Evolutionary conservation across 2,888 invertebrate species (phyloP).

Genomic region (Aphodius granarius): DNA sequence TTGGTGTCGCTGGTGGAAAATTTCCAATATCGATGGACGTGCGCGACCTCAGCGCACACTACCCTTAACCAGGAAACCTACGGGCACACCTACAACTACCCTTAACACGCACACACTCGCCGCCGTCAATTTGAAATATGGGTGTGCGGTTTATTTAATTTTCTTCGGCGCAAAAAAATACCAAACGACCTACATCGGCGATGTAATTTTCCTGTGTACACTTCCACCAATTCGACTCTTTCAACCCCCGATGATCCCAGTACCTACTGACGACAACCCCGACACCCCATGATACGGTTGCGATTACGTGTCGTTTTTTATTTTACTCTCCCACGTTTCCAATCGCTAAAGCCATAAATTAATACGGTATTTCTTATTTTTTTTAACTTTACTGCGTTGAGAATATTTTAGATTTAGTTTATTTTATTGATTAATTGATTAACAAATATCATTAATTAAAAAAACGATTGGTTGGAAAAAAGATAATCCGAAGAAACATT

Average conservation of each 20-base stretch:
- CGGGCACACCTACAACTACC: not conserved
- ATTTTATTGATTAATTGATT: too few species aligned
- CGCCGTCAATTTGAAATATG: not conserved
- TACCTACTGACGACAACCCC: not conserved
- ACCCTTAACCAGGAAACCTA: not conserved
- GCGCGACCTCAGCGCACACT: not conserved
- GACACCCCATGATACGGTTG: not conserved
- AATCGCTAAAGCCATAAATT: too few species aligned
- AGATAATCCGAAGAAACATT: too few species aligned
- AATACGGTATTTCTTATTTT: too few species aligned
- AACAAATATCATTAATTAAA: too few species aligned
- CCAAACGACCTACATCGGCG: not conserved
- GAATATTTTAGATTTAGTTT: too few species aligned
- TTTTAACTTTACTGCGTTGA: too few species aligned
- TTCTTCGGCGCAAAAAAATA: not conserved
- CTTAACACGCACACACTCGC: not conserved
- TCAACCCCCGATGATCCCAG: not conserved
- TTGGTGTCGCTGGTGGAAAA: slow-evolving; percentile 10
- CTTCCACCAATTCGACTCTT: not conserved
- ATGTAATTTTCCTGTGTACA: not conserved
- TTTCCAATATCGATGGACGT: slow-evolving; percentile 18
- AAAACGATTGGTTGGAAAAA: too few species aligned
- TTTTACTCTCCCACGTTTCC: too few species aligned
- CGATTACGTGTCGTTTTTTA: not conserved
- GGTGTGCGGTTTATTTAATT: not conserved